Conservation (phyloP, 2,888 invertebrate species). For the Blera fallax region DNA sequence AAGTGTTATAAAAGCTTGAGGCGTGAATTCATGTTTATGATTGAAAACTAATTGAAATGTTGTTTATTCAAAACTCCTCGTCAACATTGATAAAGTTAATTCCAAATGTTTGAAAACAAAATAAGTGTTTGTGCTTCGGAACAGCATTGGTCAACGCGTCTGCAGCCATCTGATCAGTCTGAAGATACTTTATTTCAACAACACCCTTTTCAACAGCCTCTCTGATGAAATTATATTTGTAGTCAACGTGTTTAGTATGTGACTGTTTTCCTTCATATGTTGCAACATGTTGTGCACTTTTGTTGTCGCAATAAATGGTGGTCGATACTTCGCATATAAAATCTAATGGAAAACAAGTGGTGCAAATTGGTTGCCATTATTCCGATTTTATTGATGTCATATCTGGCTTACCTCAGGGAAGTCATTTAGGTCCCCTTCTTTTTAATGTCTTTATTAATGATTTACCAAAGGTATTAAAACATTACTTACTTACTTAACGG, state of each 20-base stretch:
- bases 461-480: too few relatives aligned
- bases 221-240: constrained; percentile 6
- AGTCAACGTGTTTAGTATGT: constrained; percentile 1
- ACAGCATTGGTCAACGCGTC: constrained; percentile 1
- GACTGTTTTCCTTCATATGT: neutral
- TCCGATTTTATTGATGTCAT: too few relatives aligned
- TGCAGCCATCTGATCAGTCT: neutral
- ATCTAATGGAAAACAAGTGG: too few relatives aligned
- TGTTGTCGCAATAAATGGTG: constrained; percentile 1
- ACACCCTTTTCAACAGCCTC: neutral
- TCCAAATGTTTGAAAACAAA: neutral
- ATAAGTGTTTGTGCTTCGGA: neutral
- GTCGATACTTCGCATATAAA: neutral
- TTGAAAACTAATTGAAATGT: too few relatives aligned
- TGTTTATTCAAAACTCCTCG: too few relatives aligned
- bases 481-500: too few relatives aligned
- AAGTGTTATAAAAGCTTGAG: too few relatives aligned
- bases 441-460: too few relatives aligned
- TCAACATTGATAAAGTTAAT: neutral
- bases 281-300: neutral
- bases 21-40: too few relatives aligned
- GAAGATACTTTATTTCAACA: neutral
- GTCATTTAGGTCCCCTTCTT: too few relatives aligned
- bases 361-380: too few relatives aligned
- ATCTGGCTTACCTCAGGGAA: too few relatives aligned